Evolutionary conservation across 2,888 invertebrate species (phyloP).

Genomic region (Dryomyza anilis): DNA sequence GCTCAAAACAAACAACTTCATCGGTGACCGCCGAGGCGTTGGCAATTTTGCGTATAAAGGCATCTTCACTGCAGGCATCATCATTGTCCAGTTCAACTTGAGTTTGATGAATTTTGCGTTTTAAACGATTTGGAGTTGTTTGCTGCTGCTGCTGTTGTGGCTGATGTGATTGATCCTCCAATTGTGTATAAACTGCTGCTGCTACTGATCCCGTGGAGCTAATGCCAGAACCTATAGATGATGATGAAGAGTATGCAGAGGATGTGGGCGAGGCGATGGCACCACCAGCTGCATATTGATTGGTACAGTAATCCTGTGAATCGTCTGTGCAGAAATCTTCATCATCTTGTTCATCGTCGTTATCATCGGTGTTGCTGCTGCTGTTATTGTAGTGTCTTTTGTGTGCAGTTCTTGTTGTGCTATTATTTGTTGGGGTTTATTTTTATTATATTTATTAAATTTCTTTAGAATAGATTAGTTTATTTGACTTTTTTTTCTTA

Average conservation of each 20-base stretch:
- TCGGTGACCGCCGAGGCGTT: slow-evolving; percentile 34
- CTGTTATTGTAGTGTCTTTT: slow-evolving; percentile 40
- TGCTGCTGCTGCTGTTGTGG: slow-evolving; percentile 33
- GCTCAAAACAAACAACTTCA: slow-evolving; percentile 5
- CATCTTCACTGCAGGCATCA: slow-evolving; percentile 62
- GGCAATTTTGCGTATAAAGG: slow-evolving; percentile 59
- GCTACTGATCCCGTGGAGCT: slow-evolving; percentile 30
- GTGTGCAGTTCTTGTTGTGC: slow-evolving; percentile 18
- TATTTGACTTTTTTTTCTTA: neutral
- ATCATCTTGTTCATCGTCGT: slow-evolving; percentile 41
- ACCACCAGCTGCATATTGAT: slow-evolving; percentile 1
- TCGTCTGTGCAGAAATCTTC: slow-evolving; percentile 45
- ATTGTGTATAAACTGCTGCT: slow-evolving; percentile 21
- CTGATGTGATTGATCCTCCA: slow-evolving; percentile 21
- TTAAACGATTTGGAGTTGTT: slow-evolving; percentile 40
- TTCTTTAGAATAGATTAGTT: neutral
- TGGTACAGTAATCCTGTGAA: slow-evolving; percentile 39
- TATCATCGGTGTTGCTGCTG: slow-evolving; percentile 32
- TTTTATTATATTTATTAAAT: neutral
- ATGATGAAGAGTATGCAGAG: slow-evolving; percentile 32
- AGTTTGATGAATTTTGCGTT: slow-evolving; percentile 54
- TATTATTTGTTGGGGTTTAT: neutral
- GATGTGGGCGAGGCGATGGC: slow-evolving; percentile 31
- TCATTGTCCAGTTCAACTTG: slow-evolving; percentile 58
- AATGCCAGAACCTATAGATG: slow-evolving; percentile 30